A percentile compares a stretch with the other conserved stretches of the same genome.
phyloP scores from a whole-genome alignment of 2,888 invertebrate species.

The Drosophila austrosaltans region DNA sequence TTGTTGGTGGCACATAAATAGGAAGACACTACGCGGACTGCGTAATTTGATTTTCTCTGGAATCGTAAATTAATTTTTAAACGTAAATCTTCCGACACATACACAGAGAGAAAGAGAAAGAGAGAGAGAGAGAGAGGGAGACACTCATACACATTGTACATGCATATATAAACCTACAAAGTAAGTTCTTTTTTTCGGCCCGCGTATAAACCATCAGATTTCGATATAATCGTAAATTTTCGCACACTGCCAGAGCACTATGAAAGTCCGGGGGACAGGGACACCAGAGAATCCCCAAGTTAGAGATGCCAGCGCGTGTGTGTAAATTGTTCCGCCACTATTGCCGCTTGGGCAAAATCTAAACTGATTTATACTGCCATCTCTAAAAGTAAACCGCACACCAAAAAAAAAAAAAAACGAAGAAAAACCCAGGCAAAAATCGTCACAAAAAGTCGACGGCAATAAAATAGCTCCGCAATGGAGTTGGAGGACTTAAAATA shows the following conservation, averaged over 20 bases:
- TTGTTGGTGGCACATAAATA: conserved; percentile 58
- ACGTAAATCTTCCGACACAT: conserved; percentile 66
- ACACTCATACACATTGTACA: conserved; percentile 14
- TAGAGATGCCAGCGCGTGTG: conserved; percentile 16
- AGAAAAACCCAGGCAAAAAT: conserved; percentile 45
- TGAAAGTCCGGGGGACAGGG: background rate
- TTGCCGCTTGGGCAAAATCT: conserved; percentile 14
- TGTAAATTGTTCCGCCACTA: conserved; percentile 13
- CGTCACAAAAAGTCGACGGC: conserved; percentile 75
- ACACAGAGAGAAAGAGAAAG: conserved; percentile 46
- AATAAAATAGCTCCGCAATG: conserved; percentile 71
- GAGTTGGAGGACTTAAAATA: conserved; percentile 24
- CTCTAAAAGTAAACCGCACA: conserved; percentile 39
- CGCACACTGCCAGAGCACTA: conserved; percentile 55
- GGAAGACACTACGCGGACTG: conserved; percentile 32
- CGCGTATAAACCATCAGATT: conserved; percentile 78
- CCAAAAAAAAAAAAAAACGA: conserved; percentile 21
- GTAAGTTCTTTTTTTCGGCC: conserved; percentile 50
- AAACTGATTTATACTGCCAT: conserved; percentile 17
- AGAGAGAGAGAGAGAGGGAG: too few relatives aligned
- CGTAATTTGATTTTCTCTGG: conserved; percentile 76
- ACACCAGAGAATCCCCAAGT: conserved; percentile 5
- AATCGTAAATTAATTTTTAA: conserved; percentile 78
- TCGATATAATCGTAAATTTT: conserved; percentile 79
- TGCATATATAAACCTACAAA: conserved; percentile 22